phyloP scores from a whole-genome alignment of 2,113 vertebrate genomes.

The Zootoca vivipara region DNA sequence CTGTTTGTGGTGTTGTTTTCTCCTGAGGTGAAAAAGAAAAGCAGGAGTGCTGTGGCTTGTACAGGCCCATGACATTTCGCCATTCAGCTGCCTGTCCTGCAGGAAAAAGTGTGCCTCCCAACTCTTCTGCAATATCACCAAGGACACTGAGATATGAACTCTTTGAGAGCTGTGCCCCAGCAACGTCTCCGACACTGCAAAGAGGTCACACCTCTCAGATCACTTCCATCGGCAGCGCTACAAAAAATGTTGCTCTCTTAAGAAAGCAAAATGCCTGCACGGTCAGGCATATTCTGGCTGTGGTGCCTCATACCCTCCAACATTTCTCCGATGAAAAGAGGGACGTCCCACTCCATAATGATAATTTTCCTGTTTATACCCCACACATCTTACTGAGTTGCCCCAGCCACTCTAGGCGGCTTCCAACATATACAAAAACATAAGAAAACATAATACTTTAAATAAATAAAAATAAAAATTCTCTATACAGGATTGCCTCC shows the following conservation, averaged over 20 bases:
- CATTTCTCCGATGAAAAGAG: too few relatives aligned
- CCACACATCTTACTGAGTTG: too few relatives aligned
- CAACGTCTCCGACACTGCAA: background rate
- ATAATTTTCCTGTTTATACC: too few relatives aligned
- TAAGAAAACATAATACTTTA: too few relatives aligned
- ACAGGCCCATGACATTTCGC: background rate
- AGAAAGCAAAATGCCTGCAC: background rate
- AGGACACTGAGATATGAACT: background rate
- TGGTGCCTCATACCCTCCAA: background rate
- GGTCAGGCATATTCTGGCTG: background rate
- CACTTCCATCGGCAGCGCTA: background rate
- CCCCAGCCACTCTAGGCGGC: too few relatives aligned
- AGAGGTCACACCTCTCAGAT: background rate
- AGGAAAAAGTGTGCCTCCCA: background rate
- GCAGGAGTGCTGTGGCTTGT: background rate
- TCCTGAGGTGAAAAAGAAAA: conserved; percentile 22
- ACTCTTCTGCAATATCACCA: background rate
- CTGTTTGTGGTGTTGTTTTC: background rate
- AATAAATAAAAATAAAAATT: too few relatives aligned
- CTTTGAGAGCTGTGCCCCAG: background rate
- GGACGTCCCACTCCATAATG: too few relatives aligned
- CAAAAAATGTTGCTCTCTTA: background rate
- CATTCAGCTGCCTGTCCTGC: background rate
- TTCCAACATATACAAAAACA: too few relatives aligned
- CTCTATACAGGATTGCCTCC: too few relatives aligned